Percentiles rank a stretch among this genome's conserved stretches.
phyloP scores from a whole-genome alignment of 2,888 invertebrate species.

The Dexiosoma caninum region DNA sequence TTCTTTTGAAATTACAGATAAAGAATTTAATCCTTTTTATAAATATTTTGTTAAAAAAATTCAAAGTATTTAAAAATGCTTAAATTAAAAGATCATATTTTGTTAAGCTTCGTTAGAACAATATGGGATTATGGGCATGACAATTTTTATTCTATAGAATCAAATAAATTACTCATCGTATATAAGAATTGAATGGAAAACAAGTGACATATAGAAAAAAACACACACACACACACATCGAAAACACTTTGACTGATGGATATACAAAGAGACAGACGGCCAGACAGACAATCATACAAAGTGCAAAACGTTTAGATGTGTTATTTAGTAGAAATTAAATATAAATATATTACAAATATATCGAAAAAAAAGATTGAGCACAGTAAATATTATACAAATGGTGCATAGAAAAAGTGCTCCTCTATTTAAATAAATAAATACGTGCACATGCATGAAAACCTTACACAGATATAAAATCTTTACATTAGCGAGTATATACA shows the following conservation, averaged over 20 bases:
- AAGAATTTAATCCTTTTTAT: not conserved
- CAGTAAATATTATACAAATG: conserved; percentile 40
- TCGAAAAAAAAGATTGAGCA: not conserved
- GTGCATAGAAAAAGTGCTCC: conserved; percentile 23
- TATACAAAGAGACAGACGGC: not conserved
- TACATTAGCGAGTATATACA: not conserved
- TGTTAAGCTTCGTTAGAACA: conserved; percentile 49
- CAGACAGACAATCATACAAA: not conserved
- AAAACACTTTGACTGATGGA: conserved; percentile 10
- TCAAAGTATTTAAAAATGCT: conserved; percentile 26
- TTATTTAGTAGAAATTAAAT: conserved; percentile 59
- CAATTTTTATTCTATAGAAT: conserved; percentile 34
- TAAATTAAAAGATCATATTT: conserved; percentile 43
- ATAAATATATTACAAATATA: conserved; percentile 43
- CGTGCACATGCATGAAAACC: not conserved
- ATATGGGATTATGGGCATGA: conserved; percentile 58
- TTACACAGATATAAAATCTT: conserved; percentile 3
- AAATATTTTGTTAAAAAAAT: not conserved
- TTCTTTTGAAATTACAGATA: not conserved
- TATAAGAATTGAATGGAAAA: conserved; percentile 17
- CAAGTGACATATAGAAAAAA: not conserved
- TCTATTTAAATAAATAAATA: conserved; percentile 33
- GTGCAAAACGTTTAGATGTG: conserved; percentile 44
- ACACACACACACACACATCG: too few relatives aligned
- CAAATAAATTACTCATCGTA: conserved; percentile 44